Evolutionary conservation across 2,888 invertebrate genomes (phyloP), one percentile per base, ranked within the genome.

Genomic region (Aquatica leii): DNA sequence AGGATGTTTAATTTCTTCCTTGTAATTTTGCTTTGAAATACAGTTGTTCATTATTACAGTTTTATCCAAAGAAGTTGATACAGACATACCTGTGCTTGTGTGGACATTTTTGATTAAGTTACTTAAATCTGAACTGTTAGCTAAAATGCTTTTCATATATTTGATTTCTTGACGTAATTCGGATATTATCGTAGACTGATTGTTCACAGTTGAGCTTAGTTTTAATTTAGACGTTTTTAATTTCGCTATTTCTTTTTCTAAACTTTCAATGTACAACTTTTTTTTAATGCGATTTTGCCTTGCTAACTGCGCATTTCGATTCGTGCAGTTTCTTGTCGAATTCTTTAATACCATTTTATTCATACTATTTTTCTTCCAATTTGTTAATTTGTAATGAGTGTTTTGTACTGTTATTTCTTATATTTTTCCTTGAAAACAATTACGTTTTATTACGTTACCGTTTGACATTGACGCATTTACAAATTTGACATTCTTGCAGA

Each of bases 261-360:
- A 79, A 12, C 81, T 82, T 60, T 86, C 82, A 15, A 88, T 70
- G 70, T 88, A 85, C 31, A 84, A 82, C 73, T 89, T 89, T 71
- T 89, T 89, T 46, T 82, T 84, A 1, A 84, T 82, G 1, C 89
- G 82, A 73, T 88, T 89, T 72, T 87, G 86, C 1, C 88, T 80
- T 1, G 89, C 89, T 78, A 87, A 82, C 31, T 87, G 72, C 0
- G 88, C 89, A 76, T 88, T 89, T 67, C 84, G 81, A 8, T 84
- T 83, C 12, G 82, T 79, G 66, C 83, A 83, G 70, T 77, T 79
- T 2, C 82, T 24, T 24, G 24, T 6, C 6, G 24, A 24, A 24
- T 24, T 24, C 6, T 24, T 24, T 4, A 24, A 6, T 24, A 6
- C 24, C 24, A 24, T 24, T 24, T 6, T 24, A 6, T 24, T 24